These are phyloP conservation scores for Brachystomella parvula DNA, from an alignment of 1,140 invertebrate species.

Conservation along the genomic window DNA sequence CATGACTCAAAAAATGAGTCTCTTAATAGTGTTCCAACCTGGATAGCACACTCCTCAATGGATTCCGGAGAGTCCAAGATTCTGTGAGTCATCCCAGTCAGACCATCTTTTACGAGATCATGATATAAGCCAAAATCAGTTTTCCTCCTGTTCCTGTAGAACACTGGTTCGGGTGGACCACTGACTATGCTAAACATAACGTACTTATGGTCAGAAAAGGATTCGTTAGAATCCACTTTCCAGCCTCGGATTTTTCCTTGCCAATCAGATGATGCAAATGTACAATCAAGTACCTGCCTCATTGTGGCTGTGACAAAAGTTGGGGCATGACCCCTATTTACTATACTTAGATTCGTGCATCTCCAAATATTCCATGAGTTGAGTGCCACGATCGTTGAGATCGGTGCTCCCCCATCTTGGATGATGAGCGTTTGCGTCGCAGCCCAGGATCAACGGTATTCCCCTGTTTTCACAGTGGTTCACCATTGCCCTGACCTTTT, in stretches of 20 bases:
- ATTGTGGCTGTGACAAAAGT: conserved; percentile 15
- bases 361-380: conserved; percentile 14
- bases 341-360: background rate
- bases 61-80: background rate
- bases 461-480: conserved; percentile 3
- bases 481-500: background rate
- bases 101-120: background rate
- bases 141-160: conserved; percentile 18
- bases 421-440: conserved; percentile 27
- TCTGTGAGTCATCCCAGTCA: background rate
- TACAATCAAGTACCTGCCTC: conserved; percentile 25
- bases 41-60: background rate
- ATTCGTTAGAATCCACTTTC: conserved; percentile 20
- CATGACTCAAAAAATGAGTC: conserved; percentile 5
- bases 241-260: background rate
- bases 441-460: conserved; percentile 17
- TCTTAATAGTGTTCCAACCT: background rate
- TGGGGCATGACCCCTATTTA: conserved; percentile 13
- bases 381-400: conserved; percentile 13
- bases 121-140: conserved; percentile 14
- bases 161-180: background rate
- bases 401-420: conserved; percentile 18
- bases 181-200: background rate
- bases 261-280: background rate
- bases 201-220: conserved; percentile 23